Evolutionary conservation across 2,797 vertebrate species (phyloP).

Genomic region (Petrocephalus sullivani): DNA sequence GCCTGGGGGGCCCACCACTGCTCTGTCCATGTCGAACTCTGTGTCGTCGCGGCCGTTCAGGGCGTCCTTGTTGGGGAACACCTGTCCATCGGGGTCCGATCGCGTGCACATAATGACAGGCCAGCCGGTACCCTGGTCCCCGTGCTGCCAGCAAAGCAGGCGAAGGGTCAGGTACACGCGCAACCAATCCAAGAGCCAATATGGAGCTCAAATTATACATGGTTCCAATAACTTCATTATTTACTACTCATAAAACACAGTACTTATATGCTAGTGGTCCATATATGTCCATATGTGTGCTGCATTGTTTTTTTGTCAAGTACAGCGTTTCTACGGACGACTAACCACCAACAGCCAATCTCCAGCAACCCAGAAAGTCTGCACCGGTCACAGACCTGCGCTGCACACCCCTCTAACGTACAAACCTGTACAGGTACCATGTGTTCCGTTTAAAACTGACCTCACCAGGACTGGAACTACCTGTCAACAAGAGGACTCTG

Average conservation of each 20-base stretch:
- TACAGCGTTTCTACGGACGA: neutral
- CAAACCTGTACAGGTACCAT: neutral
- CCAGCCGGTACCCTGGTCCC: slow-evolving; percentile 56
- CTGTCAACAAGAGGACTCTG: neutral
- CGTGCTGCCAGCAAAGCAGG: slow-evolving; percentile 51
- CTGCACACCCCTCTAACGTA: neutral
- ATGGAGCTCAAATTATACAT: neutral
- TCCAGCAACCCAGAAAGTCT: neutral
- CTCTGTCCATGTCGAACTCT: slow-evolving; percentile 85
- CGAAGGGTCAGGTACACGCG: neutral
- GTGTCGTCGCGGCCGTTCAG: slow-evolving; percentile 61
- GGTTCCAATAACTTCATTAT: neutral
- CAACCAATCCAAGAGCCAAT: neutral
- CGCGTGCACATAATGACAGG: slow-evolving; percentile 70
- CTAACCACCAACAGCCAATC: neutral
- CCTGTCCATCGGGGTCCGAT: slow-evolving; percentile 58
- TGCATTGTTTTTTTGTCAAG: neutral
- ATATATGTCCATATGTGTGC: neutral
- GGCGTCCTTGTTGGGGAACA: slow-evolving; percentile 67
- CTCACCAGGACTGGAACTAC: neutral
- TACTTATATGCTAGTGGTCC: neutral
- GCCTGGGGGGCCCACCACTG: slow-evolving; percentile 74
- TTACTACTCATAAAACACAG: neutral
- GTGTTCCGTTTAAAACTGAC: neutral
- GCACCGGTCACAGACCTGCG: neutral